Evolutionary conservation across 2,113 vertebrate species (phyloP).

Genomic region (Megaceryle maxima): DNA sequence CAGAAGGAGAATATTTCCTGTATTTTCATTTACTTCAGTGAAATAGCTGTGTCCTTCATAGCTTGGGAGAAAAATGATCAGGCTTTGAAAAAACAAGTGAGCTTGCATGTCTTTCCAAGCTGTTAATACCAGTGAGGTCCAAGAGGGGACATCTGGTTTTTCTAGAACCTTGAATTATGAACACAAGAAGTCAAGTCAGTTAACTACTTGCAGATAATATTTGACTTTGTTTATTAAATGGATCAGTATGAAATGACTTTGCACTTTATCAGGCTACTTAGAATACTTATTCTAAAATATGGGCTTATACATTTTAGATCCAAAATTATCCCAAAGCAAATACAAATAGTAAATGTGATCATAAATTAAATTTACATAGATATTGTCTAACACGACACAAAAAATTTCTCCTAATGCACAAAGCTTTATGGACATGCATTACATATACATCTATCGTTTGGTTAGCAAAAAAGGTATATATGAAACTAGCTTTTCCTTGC

Average conservation of each 20-base stretch:
- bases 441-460: neutral
- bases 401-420: neutral
- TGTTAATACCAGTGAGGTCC: neutral
- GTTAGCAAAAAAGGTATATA: neutral
- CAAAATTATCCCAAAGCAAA: neutral
- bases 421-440: neutral
- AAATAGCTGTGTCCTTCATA: neutral
- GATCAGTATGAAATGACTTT: neutral
- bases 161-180: conserved; percentile 10
- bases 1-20: neutral
- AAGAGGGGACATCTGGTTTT: neutral
- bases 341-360: rapidly evolving
- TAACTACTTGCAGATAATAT: neutral
- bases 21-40: neutral
- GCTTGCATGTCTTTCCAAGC: neutral
- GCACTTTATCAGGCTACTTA: neutral
- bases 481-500: neutral
- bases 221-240: neutral
- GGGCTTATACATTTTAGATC: neutral
- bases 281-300: neutral
- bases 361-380: neutral
- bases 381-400: neutral
- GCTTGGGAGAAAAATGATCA: neutral
- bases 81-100: neutral
- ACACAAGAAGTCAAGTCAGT: neutral